phyloP scores from a whole-genome alignment of 2,797 vertebrate species.

The Trachurus trachurus region DNA sequence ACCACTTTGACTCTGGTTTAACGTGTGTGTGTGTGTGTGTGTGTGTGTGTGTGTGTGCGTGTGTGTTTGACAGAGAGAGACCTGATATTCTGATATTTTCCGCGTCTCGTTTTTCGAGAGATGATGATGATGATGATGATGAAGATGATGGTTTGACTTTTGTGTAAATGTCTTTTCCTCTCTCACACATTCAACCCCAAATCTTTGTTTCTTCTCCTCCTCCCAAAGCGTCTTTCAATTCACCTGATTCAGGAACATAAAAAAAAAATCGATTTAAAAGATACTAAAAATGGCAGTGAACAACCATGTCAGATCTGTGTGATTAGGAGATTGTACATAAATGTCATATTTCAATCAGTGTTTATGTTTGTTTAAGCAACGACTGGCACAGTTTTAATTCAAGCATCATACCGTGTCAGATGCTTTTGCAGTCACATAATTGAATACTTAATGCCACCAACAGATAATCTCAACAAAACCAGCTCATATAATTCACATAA shows the following conservation, averaged over 20 bases:
- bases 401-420: not conserved
- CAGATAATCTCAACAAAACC: not conserved
- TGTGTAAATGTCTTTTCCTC: not conserved
- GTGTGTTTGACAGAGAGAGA: slow-evolving; percentile 12
- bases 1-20: slow-evolving; percentile 50
- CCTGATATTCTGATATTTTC: slow-evolving; percentile 27
- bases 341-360: not conserved
- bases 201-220: not conserved
- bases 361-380: too few species aligned
- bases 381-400: too few species aligned
- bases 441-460: too few species aligned
- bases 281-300: not conserved
- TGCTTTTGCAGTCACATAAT: too few species aligned
- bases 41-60: slow-evolving; percentile 20
- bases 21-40: slow-evolving; percentile 31
- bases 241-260: not conserved
- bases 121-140: slow-evolving; percentile 12
- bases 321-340: not conserved
- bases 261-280: not conserved
- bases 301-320: not conserved
- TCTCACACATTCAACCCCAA: not conserved
- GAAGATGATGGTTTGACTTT: slow-evolving; percentile 2
- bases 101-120: not conserved
- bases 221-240: not conserved
- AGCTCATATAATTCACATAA: not conserved